A percentile compares a stretch with the other conserved stretches of the same genome.
Evolutionary conservation across 2,888 invertebrate species (phyloP).

Genomic region (Cistogaster globosa): DNA sequence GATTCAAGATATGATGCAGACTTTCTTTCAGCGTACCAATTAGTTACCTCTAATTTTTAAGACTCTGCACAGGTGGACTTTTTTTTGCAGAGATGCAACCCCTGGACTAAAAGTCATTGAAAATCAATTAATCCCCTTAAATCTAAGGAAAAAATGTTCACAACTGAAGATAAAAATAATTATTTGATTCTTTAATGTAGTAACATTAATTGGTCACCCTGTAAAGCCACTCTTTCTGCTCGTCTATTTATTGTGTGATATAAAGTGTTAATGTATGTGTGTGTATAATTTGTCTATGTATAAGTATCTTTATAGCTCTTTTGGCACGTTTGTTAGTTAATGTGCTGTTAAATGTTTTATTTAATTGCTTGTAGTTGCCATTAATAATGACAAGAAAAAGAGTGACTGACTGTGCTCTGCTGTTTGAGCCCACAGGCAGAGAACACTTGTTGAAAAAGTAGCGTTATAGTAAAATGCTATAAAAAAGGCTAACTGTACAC

Average conservation of each 20-base stretch:
- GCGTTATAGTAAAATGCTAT: not conserved
- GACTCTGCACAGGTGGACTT: no score
- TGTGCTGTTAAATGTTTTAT: conserved; percentile 65
- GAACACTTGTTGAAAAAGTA: not conserved
- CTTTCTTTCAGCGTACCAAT: no score
- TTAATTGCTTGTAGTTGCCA: conserved; percentile 58
- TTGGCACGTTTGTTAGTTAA: conserved; percentile 63
- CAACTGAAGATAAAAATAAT: no score
- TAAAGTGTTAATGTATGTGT: not conserved
- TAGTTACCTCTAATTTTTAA: no score
- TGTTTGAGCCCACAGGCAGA: not conserved
- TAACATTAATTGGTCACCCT: no score
- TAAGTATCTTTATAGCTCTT: conserved; percentile 54
- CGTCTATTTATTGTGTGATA: not conserved
- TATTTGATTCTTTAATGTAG: no score
- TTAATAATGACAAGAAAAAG: conserved; percentile 31
- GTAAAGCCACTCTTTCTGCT: not conserved
- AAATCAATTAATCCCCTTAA: no score
- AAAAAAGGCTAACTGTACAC: not conserved
- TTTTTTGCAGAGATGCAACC: no score
- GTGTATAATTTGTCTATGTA: not conserved
- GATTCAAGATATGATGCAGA: no score
- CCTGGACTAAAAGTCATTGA: no score
- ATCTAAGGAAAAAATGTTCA: no score
- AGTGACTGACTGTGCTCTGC: not conserved